Evolutionary conservation across 2,113 vertebrate species (phyloP), one percentile per base, ranked within the genome.

Genomic region (Phalacrocorax carbo): DNA sequence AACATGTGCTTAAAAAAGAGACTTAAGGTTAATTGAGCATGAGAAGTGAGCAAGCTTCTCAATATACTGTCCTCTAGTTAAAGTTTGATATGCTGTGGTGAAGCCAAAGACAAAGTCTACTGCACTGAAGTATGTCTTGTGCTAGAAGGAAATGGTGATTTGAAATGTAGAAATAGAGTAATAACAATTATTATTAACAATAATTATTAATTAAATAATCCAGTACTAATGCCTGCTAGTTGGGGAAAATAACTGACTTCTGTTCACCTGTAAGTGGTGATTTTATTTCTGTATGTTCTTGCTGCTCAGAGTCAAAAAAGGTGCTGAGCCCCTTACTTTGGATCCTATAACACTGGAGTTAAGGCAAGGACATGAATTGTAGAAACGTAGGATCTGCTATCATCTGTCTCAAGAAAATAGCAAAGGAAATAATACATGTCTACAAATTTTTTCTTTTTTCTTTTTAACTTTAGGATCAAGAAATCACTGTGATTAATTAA

Each of bases 21-120:
- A 55, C 4, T 49, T 82, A 89, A 92, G 78, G 87, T 83, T 97
- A 97, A 97, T 30, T 95, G 86, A 97, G 48, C 71, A 75, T 76
- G 20, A 60, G 77, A 90, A 88, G 46, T 75, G 73, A 95, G 89
- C 58, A 84, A 88, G 57, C 30, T 88, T 79, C 32, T 57, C 40
- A 64, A 94, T 75, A 78, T 15, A 38, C 19, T 55, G 61, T 69
- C 80, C 49, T 96, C 58, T 68, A 82, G 70, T 68, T 82, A 94
- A 96, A 96, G 58, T 77, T 32, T 96, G 92, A 54, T 62, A 81
- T 27, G 86, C 82, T 77, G 86, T 82, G 5, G 12, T 95, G 49
- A 83, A 97, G 68, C 23, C 55, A 69, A 78, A 94, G 80, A 82
- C 76, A 94, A 20, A 55, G 70, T 38, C 49, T 88, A 65, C 78